phyloP scores from a whole-genome alignment of 2,797 vertebrate species.

The Lepus townsendii region DNA sequence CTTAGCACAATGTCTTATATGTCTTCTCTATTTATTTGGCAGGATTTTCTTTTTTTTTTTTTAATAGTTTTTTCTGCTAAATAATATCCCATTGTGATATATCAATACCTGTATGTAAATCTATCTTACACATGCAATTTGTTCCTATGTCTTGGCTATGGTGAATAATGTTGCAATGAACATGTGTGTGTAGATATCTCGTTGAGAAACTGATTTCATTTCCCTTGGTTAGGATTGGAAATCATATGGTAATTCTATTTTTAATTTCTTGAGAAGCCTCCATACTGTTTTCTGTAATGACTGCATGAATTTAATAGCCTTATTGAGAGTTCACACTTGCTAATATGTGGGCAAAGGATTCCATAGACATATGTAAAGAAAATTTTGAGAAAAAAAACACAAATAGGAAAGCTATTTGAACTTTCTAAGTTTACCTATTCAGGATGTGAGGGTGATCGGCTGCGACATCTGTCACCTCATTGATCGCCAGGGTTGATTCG shows the following conservation, averaged over 20 bases:
- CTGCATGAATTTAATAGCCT: not conserved
- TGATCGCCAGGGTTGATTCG: no score
- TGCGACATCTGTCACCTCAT: no score
- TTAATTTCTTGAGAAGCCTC: not conserved
- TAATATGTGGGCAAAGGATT: constrained; percentile 22
- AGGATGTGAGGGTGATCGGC: no score
- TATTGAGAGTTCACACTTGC: not conserved
- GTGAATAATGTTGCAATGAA: not conserved
- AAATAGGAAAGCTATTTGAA: not conserved
- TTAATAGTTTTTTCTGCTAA: not conserved
- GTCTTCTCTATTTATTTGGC: not conserved
- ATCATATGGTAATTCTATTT: not conserved
- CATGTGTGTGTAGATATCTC: not conserved
- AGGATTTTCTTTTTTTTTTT: not conserved
- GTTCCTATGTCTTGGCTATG: not conserved
- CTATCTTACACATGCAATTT: not conserved
- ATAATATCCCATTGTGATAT: not conserved
- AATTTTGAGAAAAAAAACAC: not conserved
- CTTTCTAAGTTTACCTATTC: not conserved
- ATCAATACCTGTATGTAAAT: no score
- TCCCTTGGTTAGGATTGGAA: not conserved
- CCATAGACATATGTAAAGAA: not conserved
- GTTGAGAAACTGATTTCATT: not conserved
- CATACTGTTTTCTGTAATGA: not conserved
- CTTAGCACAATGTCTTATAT: not conserved